These are phyloP conservation scores for Engystomops pustulosus DNA, from an alignment of 2,113 vertebrate species.

Conservation along the genomic window DNA sequence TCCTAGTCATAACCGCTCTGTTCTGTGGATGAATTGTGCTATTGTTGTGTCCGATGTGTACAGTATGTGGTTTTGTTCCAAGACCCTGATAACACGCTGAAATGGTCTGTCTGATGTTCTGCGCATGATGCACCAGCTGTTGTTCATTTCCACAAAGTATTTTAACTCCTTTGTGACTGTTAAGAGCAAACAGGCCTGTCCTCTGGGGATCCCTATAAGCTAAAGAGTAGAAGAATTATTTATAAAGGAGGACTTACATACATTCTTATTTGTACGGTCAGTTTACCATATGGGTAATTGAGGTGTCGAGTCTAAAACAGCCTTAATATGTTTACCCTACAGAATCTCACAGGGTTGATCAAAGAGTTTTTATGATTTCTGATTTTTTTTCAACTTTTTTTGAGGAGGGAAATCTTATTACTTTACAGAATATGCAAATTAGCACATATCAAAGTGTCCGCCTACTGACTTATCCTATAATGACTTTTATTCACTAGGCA, in stretches of 20 bases:
- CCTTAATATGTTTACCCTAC: background rate
- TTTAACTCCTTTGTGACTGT: slow-evolving; percentile 42
- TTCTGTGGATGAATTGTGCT: slow-evolving; percentile 46
- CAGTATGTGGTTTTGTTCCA: slow-evolving; percentile 56
- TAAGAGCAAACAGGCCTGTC: background rate
- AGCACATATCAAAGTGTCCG: background rate
- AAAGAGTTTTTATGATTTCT: background rate
- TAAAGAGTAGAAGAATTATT: slow-evolving; percentile 4
- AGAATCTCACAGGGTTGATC: too few relatives aligned
- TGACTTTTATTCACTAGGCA: background rate
- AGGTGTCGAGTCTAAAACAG: background rate
- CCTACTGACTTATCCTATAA: background rate
- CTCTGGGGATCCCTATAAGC: background rate
- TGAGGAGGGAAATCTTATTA: background rate
- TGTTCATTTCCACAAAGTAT: slow-evolving; percentile 52
- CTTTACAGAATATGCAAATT: background rate
- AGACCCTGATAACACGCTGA: slow-evolving; percentile 33
- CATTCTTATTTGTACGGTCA: background rate
- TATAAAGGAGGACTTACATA: background rate
- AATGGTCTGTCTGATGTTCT: slow-evolving; percentile 50
- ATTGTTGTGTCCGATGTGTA: slow-evolving; percentile 52
- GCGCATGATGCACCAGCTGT: slow-evolving; percentile 53
- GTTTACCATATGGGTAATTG: background rate
- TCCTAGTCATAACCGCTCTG: slow-evolving; percentile 40
- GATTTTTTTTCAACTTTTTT: background rate